Evolutionary conservation across 2,113 vertebrate genomes (phyloP), one percentile per base, ranked within the genome.

Genomic region (Hiodon alosoides): DNA sequence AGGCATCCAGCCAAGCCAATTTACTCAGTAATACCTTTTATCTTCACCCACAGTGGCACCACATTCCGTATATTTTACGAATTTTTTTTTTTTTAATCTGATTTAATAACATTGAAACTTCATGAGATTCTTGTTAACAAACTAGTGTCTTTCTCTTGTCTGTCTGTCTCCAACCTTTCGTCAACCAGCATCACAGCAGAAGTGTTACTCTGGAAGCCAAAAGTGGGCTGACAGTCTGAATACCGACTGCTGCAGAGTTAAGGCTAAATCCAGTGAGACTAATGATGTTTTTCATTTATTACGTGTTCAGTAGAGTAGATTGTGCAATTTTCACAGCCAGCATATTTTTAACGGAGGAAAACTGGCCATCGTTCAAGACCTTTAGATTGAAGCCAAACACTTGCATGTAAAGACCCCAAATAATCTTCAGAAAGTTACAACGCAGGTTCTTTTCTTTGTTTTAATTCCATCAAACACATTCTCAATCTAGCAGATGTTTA

Each of bases 21-120:
- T 81, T 67, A 88, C 89, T 90, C 86, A 88, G 78, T 82, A 52
- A 53, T 7, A n/a, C 10, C 80, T 91, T 90, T 89, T 82, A 89
- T 87, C 80, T 85, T 55, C 67, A 81, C 85, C 67, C 77, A 79
- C 71, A 76, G 73, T 84, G 77, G 80, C 84, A 87, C 85, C 81
- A 77, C 73, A 65, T 86, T 87, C 83, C 85, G 78, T 47, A 57
- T 73, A 75, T 67, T 82, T 67, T 80, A 77, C 69, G 62, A 80
- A 0, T 0, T 10, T 71, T 16, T 47, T 74, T 75, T 7, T 31
- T 31, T 31, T 67, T 59, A 46, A 58, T 77, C 69, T 59, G 72
- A 48, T 78, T 80, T 59, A 71, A 71, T 71, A 68, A 72, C 66
- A 75, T 10, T 10, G 71, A 78, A 69, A 61, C 59, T 55, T 76